Percentiles rank a stretch among this genome's conserved stretches.
Conservation (phyloP, 92 coral and sea anemone genomes). For the Siderastrea siderea region DNA sequence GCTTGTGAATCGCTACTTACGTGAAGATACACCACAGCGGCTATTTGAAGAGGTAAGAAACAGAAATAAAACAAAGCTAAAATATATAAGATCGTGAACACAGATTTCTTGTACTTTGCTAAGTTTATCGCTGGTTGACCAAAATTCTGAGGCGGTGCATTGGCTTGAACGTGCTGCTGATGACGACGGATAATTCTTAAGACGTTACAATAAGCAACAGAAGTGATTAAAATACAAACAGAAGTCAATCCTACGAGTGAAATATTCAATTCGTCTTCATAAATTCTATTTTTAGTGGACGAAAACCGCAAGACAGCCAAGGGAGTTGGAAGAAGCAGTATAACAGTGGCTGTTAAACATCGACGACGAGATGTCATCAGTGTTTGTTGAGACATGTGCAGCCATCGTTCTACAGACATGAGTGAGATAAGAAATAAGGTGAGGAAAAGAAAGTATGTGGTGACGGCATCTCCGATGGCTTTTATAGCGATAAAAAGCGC, state of each 20-base stretch:
- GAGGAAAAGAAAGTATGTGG: background rate
- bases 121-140: slow-evolving; percentile 20
- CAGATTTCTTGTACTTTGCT: slow-evolving; percentile 29
- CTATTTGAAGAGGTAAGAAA: background rate
- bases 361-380: background rate
- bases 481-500: too few species aligned
- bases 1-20: background rate
- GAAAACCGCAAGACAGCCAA: background rate
- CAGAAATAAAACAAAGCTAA: background rate
- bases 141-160: background rate
- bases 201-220: slow-evolving; percentile 19
- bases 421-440: background rate
- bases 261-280: background rate
- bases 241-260: background rate
- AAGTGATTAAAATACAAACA: background rate
- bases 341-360: background rate
- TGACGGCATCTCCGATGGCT: background rate
- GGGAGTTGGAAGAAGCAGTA: background rate
- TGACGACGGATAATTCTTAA: background rate
- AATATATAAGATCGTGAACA: background rate
- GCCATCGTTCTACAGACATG: slow-evolving; percentile 17
- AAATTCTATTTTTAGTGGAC: background rate
- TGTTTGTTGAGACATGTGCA: slow-evolving; percentile 14
- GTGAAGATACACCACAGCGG: background rate
- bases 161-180: background rate